Evolutionary conservation across 2,113 vertebrate genomes (phyloP).

Genomic region (Oceanites oceanicus): DNA sequence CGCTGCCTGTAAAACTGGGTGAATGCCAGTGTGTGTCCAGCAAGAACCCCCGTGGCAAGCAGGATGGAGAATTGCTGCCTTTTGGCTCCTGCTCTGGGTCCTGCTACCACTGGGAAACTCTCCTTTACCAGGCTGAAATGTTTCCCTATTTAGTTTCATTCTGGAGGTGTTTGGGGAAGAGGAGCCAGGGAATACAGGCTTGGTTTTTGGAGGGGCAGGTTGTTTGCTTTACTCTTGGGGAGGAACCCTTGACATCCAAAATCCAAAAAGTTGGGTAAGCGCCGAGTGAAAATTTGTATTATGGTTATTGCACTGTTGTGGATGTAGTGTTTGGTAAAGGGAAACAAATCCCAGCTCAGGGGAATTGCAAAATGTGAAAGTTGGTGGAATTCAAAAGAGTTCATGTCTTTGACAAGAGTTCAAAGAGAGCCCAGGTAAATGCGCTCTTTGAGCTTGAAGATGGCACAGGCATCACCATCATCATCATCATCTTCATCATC

Average conservation of each 20-base stretch:
- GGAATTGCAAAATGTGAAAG: background rate
- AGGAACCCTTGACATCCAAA: background rate
- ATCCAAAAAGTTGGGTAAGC: background rate
- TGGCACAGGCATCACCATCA: background rate
- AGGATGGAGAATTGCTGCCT: background rate
- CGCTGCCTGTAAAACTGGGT: background rate
- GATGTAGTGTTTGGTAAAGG: background rate
- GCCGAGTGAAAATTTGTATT: fast-evolving
- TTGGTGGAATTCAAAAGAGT: background rate
- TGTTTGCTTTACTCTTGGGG: background rate
- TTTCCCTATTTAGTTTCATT: background rate
- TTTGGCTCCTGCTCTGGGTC: background rate
- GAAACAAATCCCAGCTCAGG: background rate
- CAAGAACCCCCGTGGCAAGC: background rate
- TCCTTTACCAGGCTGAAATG: background rate
- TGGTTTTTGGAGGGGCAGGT: background rate
- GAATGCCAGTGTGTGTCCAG: background rate
- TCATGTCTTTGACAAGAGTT: background rate
- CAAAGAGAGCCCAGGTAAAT: too few species aligned
- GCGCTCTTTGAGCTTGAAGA: background rate
- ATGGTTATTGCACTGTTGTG: background rate
- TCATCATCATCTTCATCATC: background rate
- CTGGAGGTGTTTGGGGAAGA: background rate
- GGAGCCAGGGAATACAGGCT: background rate
- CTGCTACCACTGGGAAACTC: background rate